Conservation (phyloP, 1,140 invertebrate genomes). For the Aphis craccivora region DNA sequence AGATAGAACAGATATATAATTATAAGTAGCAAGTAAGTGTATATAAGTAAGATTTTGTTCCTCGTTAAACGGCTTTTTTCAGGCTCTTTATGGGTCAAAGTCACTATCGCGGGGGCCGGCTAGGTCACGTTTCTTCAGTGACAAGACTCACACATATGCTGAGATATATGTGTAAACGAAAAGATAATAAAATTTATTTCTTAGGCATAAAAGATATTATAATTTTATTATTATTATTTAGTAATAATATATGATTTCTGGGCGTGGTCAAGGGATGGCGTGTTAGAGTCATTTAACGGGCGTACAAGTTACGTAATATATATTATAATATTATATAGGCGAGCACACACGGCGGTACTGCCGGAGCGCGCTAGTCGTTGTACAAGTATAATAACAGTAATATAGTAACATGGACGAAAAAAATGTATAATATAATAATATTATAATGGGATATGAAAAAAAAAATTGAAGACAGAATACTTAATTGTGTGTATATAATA, state of each 20-base stretch:
- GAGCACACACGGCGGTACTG: neutral
- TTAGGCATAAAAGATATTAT: slow-evolving; percentile 3
- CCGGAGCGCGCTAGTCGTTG: neutral
- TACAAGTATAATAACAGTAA: neutral
- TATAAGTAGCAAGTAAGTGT: neutral
- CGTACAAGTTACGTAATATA: neutral
- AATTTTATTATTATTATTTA: neutral
- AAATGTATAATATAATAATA: neutral
- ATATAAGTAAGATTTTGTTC: neutral
- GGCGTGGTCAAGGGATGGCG: slow-evolving; percentile 47
- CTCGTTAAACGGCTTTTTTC: neutral
- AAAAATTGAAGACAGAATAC: neutral
- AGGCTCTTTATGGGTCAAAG: slow-evolving; percentile 40
- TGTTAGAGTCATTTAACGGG: slow-evolving; percentile 20
- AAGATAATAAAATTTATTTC: slow-evolving; percentile 43
- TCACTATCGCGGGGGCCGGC: neutral
- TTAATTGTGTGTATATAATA: neutral
- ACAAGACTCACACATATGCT: neutral
- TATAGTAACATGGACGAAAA: neutral
- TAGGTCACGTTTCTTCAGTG: slow-evolving; percentile 42
- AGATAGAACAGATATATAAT: neutral
- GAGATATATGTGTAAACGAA: neutral
- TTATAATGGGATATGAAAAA: neutral
- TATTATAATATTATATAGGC: slow-evolving; percentile 24
- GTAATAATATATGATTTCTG: slow-evolving; percentile 14